Base-by-base conservation (phyloP, 2,113 vertebrate genomes). In the Sinocyclocheilus rhinocerous region DNA sequence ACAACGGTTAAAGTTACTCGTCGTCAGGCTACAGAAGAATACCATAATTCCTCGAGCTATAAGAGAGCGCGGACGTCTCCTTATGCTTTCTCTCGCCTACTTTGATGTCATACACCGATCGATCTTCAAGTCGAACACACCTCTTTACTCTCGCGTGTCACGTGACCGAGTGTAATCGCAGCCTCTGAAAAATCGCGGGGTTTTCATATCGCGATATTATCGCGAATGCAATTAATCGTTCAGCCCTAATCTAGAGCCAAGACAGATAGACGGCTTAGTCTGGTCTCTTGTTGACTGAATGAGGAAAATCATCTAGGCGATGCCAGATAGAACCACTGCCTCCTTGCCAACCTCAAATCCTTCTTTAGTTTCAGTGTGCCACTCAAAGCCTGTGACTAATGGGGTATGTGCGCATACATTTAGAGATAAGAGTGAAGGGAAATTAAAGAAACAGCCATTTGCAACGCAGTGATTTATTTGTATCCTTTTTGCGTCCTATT, bases 221-320 rank as follows among this genome's bases (percentile, higher is more conserved):
- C n/a, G n/a, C n/a, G n/a, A n/a, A n/a, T n/a, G n/a, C n/a, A n/a
- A n/a, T n/a, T n/a, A n/a, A n/a, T n/a, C n/a, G n/a, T n/a, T n/a
- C n/a, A n/a, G n/a, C n/a, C n/a, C n/a, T n/a, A n/a, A n/a, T n/a
- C 29, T 81, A 73, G 73, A 61, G 88, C 77, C 85, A 84, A 42
- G 29, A 75, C 16, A 26, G 50, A 83, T 39, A 78, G 76, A 70
- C 70, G 9, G 57, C 69, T 84, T 69, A 45, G 22, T 81, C 85
- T 76, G 81, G 85, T 48, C 69, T 84, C 81, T 77, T 84, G 67
- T 69, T 76, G 69, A 61, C 76, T 24, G 76, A 73, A 61, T 59
- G 59, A 67, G 72, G 42, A 77, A 52, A 87, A 72, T 61, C 59
- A 67, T 63, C 29, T 16, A 48, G 22, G 48, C 33, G 50, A 45